phyloP scores from a whole-genome alignment of 1,140 invertebrate genomes.

The Panulirus ornatus region DNA sequence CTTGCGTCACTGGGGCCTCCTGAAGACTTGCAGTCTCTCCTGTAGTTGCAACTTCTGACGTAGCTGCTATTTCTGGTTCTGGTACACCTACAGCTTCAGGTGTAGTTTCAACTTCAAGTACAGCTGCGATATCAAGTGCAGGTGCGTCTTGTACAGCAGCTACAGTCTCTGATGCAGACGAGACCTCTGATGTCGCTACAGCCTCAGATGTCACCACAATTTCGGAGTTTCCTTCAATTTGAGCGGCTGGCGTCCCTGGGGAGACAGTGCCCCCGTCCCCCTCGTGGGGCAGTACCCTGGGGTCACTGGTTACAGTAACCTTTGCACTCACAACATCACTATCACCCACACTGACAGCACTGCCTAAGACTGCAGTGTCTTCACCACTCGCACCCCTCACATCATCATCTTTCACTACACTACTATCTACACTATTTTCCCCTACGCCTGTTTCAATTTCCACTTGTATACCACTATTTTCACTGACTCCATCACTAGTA shows the following conservation, averaged over 20 bases:
- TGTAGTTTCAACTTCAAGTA: neutral
- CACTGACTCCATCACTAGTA: constrained; percentile 30
- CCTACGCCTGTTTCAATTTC: neutral
- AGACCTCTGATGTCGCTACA: neutral
- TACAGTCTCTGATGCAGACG: neutral
- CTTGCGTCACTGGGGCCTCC: neutral
- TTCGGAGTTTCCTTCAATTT: no score
- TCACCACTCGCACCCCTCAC: neutral
- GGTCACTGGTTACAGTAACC: neutral
- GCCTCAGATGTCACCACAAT: neutral
- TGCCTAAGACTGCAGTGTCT: neutral
- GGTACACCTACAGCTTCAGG: neutral
- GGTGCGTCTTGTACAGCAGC: neutral
- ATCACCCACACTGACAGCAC: neutral
- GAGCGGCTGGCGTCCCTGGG: no score
- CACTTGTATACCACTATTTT: constrained; percentile 7
- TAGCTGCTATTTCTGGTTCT: constrained; percentile 20
- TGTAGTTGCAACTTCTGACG: neutral
- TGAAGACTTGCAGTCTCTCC: neutral
- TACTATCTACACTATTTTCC: constrained; percentile 3
- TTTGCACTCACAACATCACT: constrained; percentile 5
- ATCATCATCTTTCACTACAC: neutral
- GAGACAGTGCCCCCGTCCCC: no score
- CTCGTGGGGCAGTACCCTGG: no score
- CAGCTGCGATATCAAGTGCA: neutral